Conservation (phyloP, 64 coral and sea anemone species). For the Catalaphyllia jardinei region DNA sequence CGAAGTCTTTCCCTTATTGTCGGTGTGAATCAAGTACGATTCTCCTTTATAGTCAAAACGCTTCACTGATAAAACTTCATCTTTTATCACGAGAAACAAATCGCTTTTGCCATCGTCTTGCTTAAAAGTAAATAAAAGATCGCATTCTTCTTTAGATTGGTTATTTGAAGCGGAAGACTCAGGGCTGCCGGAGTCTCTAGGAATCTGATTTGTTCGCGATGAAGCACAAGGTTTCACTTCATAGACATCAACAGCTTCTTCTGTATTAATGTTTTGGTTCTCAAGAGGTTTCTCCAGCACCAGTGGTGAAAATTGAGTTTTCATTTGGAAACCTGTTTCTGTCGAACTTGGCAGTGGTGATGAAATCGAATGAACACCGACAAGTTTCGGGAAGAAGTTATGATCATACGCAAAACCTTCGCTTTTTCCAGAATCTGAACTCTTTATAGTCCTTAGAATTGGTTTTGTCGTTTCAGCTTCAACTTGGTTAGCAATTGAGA, state of each 20-base stretch:
- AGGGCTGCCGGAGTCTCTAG: too few relatives aligned
- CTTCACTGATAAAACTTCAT: not conserved
- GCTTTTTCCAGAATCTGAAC: not conserved
- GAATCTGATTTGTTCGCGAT: not conserved
- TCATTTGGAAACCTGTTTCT: not conserved
- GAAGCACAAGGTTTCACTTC: not conserved
- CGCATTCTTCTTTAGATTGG: not conserved
- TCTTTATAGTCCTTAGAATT: not conserved
- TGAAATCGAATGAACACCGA: not conserved
- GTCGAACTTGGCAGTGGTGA: not conserved
- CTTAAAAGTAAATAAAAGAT: not conserved
- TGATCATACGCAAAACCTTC: conserved; percentile 35
- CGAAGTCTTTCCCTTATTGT: conserved; percentile 14
- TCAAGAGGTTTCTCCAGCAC: not conserved
- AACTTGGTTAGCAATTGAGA: not conserved
- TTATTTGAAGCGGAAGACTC: not conserved
- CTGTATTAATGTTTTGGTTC: not conserved
- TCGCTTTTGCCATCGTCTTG: conserved; percentile 6
- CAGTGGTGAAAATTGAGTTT: not conserved
- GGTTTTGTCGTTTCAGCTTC: not conserved
- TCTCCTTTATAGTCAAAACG: not conserved
- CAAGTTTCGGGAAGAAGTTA: conserved; percentile 25
- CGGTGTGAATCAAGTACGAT: conserved; percentile 10
- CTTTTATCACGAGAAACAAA: not conserved
- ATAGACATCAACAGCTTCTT: not conserved